Evolutionary conservation across 2,888 invertebrate genomes (phyloP).

Genomic region (Drymonia ruficornis): DNA sequence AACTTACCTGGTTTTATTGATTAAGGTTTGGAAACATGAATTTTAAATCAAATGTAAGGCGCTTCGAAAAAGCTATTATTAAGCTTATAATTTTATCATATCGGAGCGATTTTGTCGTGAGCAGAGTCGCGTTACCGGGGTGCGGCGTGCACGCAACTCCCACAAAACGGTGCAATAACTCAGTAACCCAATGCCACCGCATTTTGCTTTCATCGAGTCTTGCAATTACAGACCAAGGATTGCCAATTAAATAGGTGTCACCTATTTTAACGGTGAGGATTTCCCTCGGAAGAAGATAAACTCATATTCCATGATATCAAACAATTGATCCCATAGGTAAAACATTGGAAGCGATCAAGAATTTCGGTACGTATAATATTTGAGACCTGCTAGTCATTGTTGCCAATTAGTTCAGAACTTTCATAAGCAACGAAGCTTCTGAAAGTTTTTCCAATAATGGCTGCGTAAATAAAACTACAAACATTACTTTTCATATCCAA

Average conservation of each 20-base stretch:
- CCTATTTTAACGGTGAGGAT: too few species aligned
- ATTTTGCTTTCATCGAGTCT: slow-evolving; percentile 36
- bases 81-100: slow-evolving; percentile 43
- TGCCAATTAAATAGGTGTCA: not conserved
- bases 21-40: slow-evolving; percentile 11
- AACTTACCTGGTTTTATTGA: slow-evolving; percentile 6
- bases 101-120: slow-evolving; percentile 40
- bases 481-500: not conserved
- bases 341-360: too few species aligned
- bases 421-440: not conserved
- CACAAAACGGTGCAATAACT: slow-evolving; percentile 57
- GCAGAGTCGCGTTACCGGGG: slow-evolving; percentile 54
- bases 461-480: not conserved
- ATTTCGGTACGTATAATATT: too few species aligned
- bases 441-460: not conserved
- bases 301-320: too few species aligned
- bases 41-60: slow-evolving; percentile 28
- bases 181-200: slow-evolving; percentile 32
- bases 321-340: too few species aligned
- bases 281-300: too few species aligned
- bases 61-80: too few species aligned
- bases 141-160: slow-evolving; percentile 57
- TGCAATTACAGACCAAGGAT: slow-evolving; percentile 23
- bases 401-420: not conserved
- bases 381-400: not conserved